Evolutionary conservation across 2,113 vertebrate genomes (phyloP).

Genomic region (Bothrops jararaca): DNA sequence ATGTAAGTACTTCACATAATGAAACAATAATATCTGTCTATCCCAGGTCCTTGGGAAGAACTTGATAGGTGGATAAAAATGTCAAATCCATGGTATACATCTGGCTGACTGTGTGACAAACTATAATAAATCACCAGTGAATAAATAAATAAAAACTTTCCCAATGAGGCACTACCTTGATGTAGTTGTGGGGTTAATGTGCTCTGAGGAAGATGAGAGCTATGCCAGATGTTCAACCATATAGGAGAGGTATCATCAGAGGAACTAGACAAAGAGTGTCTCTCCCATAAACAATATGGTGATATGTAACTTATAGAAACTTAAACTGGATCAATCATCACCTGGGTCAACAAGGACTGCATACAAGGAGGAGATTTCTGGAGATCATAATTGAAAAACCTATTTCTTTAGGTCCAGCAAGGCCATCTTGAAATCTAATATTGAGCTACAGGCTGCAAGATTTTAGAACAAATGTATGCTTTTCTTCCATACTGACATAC

Average conservation of each 20-base stretch:
- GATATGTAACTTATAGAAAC: not conserved
- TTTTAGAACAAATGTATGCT: not conserved
- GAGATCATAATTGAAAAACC: not conserved
- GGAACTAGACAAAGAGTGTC: not conserved
- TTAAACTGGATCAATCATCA: not conserved
- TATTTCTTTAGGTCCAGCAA: not conserved
- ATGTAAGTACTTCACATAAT: not conserved
- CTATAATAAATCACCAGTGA: not conserved
- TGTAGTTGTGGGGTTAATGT: not conserved
- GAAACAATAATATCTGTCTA: not conserved
- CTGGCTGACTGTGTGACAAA: not conserved
- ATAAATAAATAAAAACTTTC: not conserved
- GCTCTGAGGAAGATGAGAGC: not conserved
- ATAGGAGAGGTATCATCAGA: not conserved
- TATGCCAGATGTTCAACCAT: not conserved
- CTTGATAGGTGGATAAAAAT: not conserved
- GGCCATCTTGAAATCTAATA: not conserved
- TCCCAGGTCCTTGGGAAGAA: not conserved
- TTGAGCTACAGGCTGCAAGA: not conserved
- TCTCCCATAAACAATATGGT: not conserved
- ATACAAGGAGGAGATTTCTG: not conserved
- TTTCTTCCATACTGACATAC: not conserved
- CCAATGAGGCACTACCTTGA: not conserved
- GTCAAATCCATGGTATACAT: not conserved
- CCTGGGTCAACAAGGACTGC: not conserved